A percentile compares a stretch with the other conserved stretches of the same genome.
These are phyloP conservation scores for Brachionus paranguensis DNA, from an alignment of 1,140 invertebrate genomes.

Conservation along the genomic window DNA sequence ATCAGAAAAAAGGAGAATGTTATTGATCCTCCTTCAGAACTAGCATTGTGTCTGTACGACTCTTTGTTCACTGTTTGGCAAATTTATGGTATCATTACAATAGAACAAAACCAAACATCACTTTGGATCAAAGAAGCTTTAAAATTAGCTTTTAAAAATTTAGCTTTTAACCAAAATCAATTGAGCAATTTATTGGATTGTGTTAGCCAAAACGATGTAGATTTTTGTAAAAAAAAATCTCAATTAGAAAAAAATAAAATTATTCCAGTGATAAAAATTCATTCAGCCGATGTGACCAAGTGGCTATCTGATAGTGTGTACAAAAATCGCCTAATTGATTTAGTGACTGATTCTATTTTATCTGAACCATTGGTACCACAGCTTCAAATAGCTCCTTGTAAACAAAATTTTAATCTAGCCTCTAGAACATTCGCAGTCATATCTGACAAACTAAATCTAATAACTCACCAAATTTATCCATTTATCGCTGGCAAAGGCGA, in stretches of 20 bases:
- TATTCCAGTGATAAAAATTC: background rate
- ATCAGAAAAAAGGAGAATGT: background rate
- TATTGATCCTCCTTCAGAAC: background rate
- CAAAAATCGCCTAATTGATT: background rate
- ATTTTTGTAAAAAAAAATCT: background rate
- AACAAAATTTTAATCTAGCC: background rate
- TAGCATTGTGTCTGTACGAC: background rate
- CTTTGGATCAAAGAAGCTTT: background rate
- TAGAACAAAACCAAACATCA: background rate
- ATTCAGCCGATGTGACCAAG: background rate
- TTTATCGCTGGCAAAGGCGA: background rate
- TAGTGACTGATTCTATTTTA: background rate
- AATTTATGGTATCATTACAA: background rate
- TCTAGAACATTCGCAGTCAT: background rate
- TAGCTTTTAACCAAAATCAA: background rate
- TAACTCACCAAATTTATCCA: background rate
- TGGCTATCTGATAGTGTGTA: background rate
- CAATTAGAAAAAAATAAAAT: background rate
- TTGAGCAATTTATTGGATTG: background rate
- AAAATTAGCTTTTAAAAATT: background rate
- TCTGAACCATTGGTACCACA: background rate
- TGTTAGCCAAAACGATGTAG: background rate
- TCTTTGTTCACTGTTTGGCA: background rate
- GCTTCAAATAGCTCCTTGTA: background rate
- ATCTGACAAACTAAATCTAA: background rate